phyloP scores from a whole-genome alignment of 2,888 invertebrate species.

The Drosophila mayaguana region DNA sequence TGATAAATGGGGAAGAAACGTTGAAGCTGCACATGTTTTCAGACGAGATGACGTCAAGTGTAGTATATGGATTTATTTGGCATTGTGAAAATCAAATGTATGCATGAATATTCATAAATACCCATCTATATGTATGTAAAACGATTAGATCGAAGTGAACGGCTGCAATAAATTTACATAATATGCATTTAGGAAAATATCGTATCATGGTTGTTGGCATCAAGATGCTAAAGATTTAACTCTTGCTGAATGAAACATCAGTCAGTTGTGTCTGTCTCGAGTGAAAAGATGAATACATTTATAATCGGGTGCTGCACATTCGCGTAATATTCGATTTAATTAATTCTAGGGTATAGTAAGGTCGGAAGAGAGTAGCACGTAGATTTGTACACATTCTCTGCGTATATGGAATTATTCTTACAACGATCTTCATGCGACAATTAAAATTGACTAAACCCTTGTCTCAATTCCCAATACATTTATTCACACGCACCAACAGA shows the following conservation, averaged over 20 bases:
- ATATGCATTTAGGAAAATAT: background rate
- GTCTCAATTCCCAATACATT: background rate
- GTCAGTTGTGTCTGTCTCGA: conserved; percentile 38
- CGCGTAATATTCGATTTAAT: background rate
- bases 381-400: background rate
- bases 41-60: conserved; percentile 8
- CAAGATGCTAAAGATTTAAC: conserved; percentile 3
- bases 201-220: conserved; percentile 7
- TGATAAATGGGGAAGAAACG: background rate
- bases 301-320: background rate
- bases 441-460: background rate
- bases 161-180: conserved; percentile 34
- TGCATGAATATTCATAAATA: background rate
- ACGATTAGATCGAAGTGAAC: conserved; percentile 42
- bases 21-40: background rate
- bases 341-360: conserved; percentile 1
- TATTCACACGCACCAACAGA: background rate
- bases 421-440: background rate
- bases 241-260: conserved; percentile 9
- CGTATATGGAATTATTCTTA: background rate
- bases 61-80: conserved; percentile 4
- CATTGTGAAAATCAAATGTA: background rate
- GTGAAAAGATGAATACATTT: conserved; percentile 14
- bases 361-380: background rate
- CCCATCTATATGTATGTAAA: conserved; percentile 18